Evolutionary conservation across 2,888 invertebrate species (phyloP), one percentile per base, ranked within the genome.

Genomic region (Parnassius smintheus): DNA sequence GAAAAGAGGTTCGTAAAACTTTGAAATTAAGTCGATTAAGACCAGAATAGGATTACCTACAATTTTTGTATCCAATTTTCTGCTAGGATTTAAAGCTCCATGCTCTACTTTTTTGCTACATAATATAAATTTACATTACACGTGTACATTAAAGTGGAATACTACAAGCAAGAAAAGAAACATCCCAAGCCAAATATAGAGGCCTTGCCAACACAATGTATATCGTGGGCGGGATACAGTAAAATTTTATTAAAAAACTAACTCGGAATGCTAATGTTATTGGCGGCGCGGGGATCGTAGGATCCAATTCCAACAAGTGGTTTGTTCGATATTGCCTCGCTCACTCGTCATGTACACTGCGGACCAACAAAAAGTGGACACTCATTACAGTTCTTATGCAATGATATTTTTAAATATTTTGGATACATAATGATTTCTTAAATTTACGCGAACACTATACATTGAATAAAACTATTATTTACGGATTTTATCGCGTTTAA

Each of bases 281-380:
- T 75, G 75, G 67, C 56, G 62, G 25, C 61, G 54, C 25, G 48
- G 10, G 9, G 35, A 12, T 35, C 22, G 65, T 70, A 66, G 71
- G 71, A 72, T 78, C 74, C 81, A 80, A 83, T 84, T 83, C 66
- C 82, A 80, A 83, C 84, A 83, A 84, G 83, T 84, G 83, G 81
- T 64, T 67, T 61, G 73, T 56, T 58, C 73, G 70, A 72, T 78
- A 80, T 78, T 76, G 76, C 74, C 58, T 56, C 50, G 56, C 49
- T 60, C 56, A 55, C 64, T 62, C 10, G 65, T 53, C 45, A 46
- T 56, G 35, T 59, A 65, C 18, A 56, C 42, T 55, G 9, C 9
- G 4, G 62, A 18, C 10, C 59, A 45, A 22, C 25, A 25, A 44
- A 42, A 49, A 45, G 46, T 56, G 49, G 48, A 51, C 52, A 1